These are phyloP conservation scores for Nomada fucata DNA, from an alignment of 2,888 invertebrate genomes.

Conservation along the genomic window DNA sequence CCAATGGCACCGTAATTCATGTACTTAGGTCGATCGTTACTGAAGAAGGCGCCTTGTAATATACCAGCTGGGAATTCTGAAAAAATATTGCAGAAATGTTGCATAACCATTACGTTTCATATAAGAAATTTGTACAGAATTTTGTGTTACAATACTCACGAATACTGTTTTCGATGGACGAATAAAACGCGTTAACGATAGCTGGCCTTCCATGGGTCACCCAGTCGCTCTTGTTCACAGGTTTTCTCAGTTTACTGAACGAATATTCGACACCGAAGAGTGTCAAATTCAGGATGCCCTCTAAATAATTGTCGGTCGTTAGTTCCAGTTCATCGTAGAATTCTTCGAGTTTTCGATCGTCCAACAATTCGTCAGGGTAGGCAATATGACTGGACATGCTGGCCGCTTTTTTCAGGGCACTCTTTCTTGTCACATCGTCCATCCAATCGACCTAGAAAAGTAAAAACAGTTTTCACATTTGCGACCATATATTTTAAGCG, in stretches of 20 bases:
- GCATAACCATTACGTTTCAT: background rate
- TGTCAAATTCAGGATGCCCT: conserved; percentile 85
- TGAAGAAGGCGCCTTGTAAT: conserved; percentile 96
- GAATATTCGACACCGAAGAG: conserved; percentile 85
- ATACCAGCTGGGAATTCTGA: conserved; percentile 90
- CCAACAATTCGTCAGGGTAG: conserved; percentile 95
- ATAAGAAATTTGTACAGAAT: background rate
- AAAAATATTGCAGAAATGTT: background rate
- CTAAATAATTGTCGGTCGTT: conserved; percentile 83
- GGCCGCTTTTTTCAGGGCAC: conserved; percentile 92
- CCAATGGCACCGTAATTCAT: conserved; percentile 97
- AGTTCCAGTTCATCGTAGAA: conserved; percentile 88
- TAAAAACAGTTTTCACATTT: background rate
- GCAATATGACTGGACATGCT: conserved; percentile 96
- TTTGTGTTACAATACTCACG: conserved; percentile 82
- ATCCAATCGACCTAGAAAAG: conserved; percentile 92
- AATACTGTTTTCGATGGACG: conserved; percentile 86
- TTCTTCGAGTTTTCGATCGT: conserved; percentile 91
- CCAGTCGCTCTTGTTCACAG: conserved; percentile 86
- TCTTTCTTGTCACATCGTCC: conserved; percentile 92
- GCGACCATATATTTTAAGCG: no score
- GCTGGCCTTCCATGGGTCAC: conserved; percentile 84
- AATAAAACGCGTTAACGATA: conserved; percentile 86
- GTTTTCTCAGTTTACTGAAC: conserved; percentile 84
- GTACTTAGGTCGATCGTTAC: conserved; percentile 93